Evolutionary conservation across 2,888 invertebrate genomes (phyloP).

Genomic region (Agrenia bidenticulata): DNA sequence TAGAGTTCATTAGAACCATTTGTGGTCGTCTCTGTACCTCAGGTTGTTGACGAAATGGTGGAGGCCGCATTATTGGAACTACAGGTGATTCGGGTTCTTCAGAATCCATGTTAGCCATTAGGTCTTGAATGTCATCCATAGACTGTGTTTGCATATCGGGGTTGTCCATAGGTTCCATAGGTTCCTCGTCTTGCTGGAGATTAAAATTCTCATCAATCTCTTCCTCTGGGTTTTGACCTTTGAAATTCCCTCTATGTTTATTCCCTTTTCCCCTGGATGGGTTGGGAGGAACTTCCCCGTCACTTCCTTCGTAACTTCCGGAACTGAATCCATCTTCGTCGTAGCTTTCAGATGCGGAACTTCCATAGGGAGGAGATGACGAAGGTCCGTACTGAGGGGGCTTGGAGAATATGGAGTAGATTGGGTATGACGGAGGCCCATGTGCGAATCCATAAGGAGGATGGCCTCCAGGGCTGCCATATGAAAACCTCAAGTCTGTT

Average conservation of each 20-base stretch:
- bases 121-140: not conserved
- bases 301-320: too few species aligned
- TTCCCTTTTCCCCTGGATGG: too few species aligned
- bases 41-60: not conserved
- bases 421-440: not conserved
- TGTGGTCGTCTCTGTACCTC: not conserved
- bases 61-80: too few species aligned
- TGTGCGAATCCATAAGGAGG: not conserved
- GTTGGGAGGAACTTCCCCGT: too few species aligned
- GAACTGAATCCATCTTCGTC: too few species aligned
- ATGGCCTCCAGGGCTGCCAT: not conserved
- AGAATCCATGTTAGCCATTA: not conserved
- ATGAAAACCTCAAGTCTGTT: not conserved
- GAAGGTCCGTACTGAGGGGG: not conserved
- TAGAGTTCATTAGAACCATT: too few species aligned
- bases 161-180: not conserved
- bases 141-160: not conserved
- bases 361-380: not conserved
- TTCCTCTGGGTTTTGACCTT: too few species aligned
- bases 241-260: too few species aligned
- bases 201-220: too few species aligned
- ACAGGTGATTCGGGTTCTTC: constrained; percentile 8
- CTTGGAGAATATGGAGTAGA: not conserved
- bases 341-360: not conserved
- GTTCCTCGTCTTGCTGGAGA: not conserved